These are phyloP conservation scores for Rhyacophila brunnea DNA, from an alignment of 1,140 invertebrate genomes.

Conservation along the genomic window DNA sequence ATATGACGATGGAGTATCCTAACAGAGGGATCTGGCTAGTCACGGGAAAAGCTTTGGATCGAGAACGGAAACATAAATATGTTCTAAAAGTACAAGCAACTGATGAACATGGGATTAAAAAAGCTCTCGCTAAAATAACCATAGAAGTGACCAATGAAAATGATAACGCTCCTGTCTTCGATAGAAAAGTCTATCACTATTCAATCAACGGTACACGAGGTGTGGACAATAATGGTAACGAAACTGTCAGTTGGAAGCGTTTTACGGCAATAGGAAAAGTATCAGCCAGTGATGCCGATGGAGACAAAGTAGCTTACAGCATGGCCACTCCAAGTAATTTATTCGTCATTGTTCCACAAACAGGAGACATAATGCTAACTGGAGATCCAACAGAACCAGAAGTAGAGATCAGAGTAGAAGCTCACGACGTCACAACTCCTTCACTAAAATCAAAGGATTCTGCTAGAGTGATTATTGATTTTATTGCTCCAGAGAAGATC, in stretches of 20 bases:
- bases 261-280: constrained; percentile 81
- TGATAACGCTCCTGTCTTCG: constrained; percentile 85
- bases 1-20: constrained; percentile 60
- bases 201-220: constrained; percentile 62
- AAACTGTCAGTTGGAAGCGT: constrained; percentile 64
- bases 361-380: constrained; percentile 80
- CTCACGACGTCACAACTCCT: constrained; percentile 77
- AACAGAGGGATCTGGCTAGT: constrained; percentile 66
- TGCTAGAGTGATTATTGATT: constrained; percentile 74
- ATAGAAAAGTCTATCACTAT: constrained; percentile 75
- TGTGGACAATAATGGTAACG: constrained; percentile 52
- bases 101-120: constrained; percentile 71
- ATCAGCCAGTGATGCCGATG: constrained; percentile 79
- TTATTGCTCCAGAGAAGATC: constrained; percentile 56
- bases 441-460: constrained; percentile 65
- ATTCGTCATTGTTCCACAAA: constrained; percentile 86
- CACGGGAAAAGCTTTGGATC: constrained; percentile 69
- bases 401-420: constrained; percentile 69
- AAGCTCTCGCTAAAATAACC: constrained; percentile 67
- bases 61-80: constrained; percentile 69
- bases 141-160: constrained; percentile 82
- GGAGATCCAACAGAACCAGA: constrained; percentile 71
- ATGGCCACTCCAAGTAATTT: constrained; percentile 74
- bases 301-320: constrained; percentile 82
- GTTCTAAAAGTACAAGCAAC: constrained; percentile 72